Evolutionary conservation across 2,113 vertebrate species (phyloP).

Genomic region (Cettia cetti): DNA sequence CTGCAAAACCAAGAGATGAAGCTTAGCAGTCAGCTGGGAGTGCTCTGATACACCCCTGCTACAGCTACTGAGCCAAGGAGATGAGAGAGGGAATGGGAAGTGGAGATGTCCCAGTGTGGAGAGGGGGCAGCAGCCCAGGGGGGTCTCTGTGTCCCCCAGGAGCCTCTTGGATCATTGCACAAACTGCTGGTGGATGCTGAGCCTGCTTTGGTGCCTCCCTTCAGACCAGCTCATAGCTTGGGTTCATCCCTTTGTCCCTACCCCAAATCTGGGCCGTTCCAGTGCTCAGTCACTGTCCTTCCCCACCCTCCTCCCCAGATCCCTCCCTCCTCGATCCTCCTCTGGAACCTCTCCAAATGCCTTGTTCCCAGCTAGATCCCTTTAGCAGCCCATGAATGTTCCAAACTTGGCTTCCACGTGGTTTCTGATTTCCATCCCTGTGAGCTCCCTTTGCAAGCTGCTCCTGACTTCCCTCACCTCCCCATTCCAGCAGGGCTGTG

Average conservation of each 20-base stretch:
- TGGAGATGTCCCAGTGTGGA: fast-evolving
- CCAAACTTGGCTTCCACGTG: not conserved
- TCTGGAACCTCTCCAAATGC: not conserved
- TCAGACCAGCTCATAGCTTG: not conserved
- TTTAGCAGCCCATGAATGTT: not conserved
- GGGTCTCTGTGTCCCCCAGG: not conserved
- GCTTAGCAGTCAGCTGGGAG: not conserved
- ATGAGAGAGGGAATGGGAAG: fast-evolving
- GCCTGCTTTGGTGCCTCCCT: not conserved
- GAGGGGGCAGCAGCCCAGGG: not conserved
- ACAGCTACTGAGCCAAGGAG: not conserved
- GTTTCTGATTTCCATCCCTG: not conserved
- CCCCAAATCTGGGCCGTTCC: not conserved
- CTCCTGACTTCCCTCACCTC: not conserved
- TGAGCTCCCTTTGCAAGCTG: not conserved
- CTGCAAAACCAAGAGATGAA: constrained; percentile 64
- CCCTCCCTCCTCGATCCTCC: not conserved
- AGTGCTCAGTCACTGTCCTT: not conserved
- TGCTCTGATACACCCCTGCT: not conserved
- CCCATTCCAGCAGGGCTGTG: fast-evolving
- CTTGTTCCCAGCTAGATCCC: not conserved
- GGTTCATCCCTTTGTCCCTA: not conserved
- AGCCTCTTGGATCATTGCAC: not conserved
- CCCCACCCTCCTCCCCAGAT: not conserved
- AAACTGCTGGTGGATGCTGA: not conserved